A percentile compares a stretch with the other conserved stretches of the same genome.
Conservation (phyloP, 2,113 vertebrate genomes). For the Strigops habroptila region DNA sequence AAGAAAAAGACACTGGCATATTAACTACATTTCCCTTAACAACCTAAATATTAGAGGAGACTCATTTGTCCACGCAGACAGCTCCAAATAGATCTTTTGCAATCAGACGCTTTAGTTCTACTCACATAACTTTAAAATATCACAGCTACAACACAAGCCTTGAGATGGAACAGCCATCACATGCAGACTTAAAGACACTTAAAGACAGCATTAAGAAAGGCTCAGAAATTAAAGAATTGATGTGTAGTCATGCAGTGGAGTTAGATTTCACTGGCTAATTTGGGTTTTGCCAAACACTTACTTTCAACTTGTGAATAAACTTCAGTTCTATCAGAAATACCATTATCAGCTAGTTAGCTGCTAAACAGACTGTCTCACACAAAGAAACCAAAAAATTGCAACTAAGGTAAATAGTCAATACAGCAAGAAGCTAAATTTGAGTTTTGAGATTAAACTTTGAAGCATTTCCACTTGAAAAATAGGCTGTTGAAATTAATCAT, state of each 20-base stretch:
- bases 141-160: neutral
- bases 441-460: neutral
- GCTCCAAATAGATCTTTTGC: neutral
- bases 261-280: neutral
- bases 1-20: neutral
- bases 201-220: neutral
- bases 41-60: neutral
- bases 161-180: neutral
- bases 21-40: neutral
- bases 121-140: neutral
- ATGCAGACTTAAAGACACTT: neutral
- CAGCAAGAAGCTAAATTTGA: neutral
- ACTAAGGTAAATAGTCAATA: neutral
- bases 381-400: neutral
- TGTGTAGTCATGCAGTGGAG: neutral
- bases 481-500: neutral
- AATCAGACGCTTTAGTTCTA: neutral
- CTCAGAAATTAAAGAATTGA: neutral
- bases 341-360: neutral
- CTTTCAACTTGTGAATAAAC: neutral
- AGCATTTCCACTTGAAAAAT: neutral
- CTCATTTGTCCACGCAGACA: neutral
- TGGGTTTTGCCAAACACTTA: neutral
- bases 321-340: neutral
- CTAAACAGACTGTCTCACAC: neutral